Conservation (phyloP, 2,797 vertebrate species). For the Eptatretus atami region DNA sequence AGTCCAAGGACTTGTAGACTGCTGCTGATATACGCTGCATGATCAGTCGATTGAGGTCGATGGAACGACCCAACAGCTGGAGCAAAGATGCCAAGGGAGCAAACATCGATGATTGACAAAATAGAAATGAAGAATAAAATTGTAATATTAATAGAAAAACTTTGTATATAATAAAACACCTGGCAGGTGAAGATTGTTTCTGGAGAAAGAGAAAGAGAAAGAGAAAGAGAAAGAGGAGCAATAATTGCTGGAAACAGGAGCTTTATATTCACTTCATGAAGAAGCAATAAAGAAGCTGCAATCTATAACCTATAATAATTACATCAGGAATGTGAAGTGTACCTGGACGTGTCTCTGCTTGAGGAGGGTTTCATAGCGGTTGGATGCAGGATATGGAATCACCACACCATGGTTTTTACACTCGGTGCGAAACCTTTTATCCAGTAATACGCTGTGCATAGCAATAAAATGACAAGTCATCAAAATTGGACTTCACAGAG, state of each 20-base stretch:
- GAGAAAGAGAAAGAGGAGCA: not conserved
- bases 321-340: slow-evolving; percentile 5
- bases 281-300: no score
- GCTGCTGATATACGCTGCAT: slow-evolving; percentile 54
- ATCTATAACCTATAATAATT: no score
- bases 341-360: slow-evolving; percentile 66
- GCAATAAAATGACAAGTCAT: no score
- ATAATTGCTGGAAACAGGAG: no score
- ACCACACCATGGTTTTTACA: slow-evolving; percentile 65
- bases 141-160: not conserved
- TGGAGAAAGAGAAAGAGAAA: no score
- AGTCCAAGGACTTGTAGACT: slow-evolving; percentile 55
- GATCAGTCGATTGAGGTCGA: slow-evolving; percentile 51
- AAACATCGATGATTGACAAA: slow-evolving; percentile 4
- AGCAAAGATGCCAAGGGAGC: slow-evolving; percentile 5
- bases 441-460: slow-evolving; percentile 28
- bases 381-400: slow-evolving; percentile 48
- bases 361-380: slow-evolving; percentile 48
- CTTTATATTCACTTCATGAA: no score
- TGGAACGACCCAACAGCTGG: slow-evolving; percentile 42
- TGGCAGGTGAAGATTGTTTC: no score
- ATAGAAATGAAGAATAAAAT: not conserved
- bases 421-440: slow-evolving; percentile 51
- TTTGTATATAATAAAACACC: not conserved
- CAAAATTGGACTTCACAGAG: no score